phyloP scores from a whole-genome alignment of 2,888 invertebrate genomes.

The Hydropsyche betteni region DNA sequence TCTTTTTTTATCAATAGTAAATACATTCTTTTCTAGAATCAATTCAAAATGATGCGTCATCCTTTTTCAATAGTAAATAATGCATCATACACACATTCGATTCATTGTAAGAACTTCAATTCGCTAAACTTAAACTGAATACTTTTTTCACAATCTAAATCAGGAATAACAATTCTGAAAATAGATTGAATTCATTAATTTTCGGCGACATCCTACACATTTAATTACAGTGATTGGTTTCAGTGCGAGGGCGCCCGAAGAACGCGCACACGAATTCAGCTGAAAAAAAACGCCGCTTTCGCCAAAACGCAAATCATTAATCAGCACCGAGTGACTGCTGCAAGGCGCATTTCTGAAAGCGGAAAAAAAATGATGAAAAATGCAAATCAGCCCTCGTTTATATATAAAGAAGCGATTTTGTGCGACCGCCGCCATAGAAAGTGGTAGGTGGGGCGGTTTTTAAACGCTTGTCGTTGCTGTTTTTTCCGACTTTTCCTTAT shows the following conservation, averaged over 20 bases:
- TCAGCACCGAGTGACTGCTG: conserved; percentile 48
- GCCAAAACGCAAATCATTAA: conserved; percentile 47
- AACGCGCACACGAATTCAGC: too few relatives aligned
- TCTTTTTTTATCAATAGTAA: too few relatives aligned
- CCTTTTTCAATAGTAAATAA: too few relatives aligned
- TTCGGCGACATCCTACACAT: neutral
- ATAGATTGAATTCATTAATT: too few relatives aligned
- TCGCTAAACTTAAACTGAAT: too few relatives aligned
- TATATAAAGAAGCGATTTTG: conserved; percentile 42
- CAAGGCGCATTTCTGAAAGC: conserved; percentile 38
- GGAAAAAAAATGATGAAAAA: conserved; percentile 47
- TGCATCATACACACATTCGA: too few relatives aligned
- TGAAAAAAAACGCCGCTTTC: conserved; percentile 23
- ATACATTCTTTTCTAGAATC: too few relatives aligned
- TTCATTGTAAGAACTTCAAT: too few relatives aligned
- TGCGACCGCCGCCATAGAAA: neutral
- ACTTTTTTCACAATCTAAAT: too few relatives aligned
- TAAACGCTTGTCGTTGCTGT: conserved; percentile 44
- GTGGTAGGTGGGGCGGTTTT: neutral
- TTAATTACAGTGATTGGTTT: conserved; percentile 29
- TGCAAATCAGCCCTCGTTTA: conserved; percentile 50
- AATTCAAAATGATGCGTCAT: too few relatives aligned
- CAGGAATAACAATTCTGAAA: too few relatives aligned
- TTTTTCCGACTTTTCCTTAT: conserved; percentile 6
- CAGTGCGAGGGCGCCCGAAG: conserved; percentile 5